Base-by-base conservation (phyloP, 2,888 invertebrate species). In the Pomacea canaliculata region DNA sequence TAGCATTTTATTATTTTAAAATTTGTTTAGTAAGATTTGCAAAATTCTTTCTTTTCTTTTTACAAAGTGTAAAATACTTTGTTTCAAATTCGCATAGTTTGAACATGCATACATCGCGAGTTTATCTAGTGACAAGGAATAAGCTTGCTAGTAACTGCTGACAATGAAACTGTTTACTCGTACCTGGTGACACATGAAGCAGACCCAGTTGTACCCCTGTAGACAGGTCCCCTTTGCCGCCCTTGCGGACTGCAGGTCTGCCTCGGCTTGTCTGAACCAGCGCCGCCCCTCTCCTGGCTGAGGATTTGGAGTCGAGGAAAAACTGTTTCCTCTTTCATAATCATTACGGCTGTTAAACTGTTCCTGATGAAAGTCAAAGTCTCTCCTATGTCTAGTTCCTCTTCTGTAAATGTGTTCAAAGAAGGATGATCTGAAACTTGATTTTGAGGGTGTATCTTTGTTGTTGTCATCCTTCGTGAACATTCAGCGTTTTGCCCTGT, bases 181-280 rank as follows among this genome's bases (percentile, higher is more conserved):
- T 72, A 85, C 86, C 81, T 85, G 85, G 68, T 86, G 84, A 71
- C 81, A 82, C 67, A 79, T 83, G 76, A 80, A 84, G 75, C 84
- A 85, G 27, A 82, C 78, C 86, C 85, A 85, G 78, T 83, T 83
- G 70, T 77, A 78, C 5, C 78, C 79, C 12, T 71, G 72, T 46
- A 56, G 71, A 27, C 80, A 76, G 13, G 73, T 69, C 18, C 73
- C 71, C 23, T 75, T 68, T 27, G 80, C 82, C 65, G 80, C 78
- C 56, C 76, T 65, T 23, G 84, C 84, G 60, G 83, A 77, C 23
- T 76, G 65, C 7, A 84, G 68, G 70, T 85, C 85, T 51, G 71
- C 76, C 65, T 78, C 70, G 9, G 85, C 85, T 71, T 86, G 86
- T 19, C 77, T 80, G 49, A 81, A 77, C 85, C 86, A 86, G 27